Conservation (phyloP, 2,888 invertebrate species). For the Cactoblastis cactorum region DNA sequence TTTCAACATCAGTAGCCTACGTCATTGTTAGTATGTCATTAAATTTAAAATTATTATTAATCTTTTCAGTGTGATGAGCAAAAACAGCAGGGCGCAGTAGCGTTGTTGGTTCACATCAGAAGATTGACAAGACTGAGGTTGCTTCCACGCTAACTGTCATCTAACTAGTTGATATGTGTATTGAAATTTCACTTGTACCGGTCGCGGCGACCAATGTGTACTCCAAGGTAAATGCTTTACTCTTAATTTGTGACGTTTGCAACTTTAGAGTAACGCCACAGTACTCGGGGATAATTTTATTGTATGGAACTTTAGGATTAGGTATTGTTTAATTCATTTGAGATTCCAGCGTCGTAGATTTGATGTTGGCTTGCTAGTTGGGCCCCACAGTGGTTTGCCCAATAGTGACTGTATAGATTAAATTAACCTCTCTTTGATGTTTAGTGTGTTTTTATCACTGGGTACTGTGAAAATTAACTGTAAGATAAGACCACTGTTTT, state of each 20-base stretch:
- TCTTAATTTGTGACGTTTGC: not conserved
- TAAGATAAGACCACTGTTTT: slow-evolving; percentile 25
- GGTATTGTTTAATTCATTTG: too few relatives aligned
- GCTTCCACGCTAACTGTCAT: slow-evolving; percentile 63
- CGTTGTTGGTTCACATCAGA: slow-evolving; percentile 64
- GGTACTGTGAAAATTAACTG: slow-evolving; percentile 12
- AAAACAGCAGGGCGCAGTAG: slow-evolving; percentile 47
- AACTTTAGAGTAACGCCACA: not conserved
- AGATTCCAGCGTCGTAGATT: too few relatives aligned
- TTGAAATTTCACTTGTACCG: slow-evolving; percentile 53
- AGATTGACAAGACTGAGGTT: slow-evolving; percentile 74
- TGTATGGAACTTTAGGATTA: not conserved
- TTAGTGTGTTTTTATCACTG: slow-evolving; percentile 1
- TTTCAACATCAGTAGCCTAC: too few relatives aligned
- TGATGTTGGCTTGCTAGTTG: too few relatives aligned
- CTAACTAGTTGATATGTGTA: slow-evolving; percentile 62
- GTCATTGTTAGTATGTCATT: too few relatives aligned
- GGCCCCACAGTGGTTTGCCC: too few relatives aligned
- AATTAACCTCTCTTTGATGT: too few relatives aligned
- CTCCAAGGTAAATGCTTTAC: slow-evolving; percentile 25
- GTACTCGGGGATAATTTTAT: not conserved
- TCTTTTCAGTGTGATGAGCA: slow-evolving; percentile 46
- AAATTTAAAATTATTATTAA: slow-evolving; percentile 3
- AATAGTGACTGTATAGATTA: not conserved
- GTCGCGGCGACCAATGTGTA: slow-evolving; percentile 45